Evolutionary conservation across 2,113 vertebrate species (phyloP), one percentile per base, ranked within the genome.

Genomic region (Myotis davidii): DNA sequence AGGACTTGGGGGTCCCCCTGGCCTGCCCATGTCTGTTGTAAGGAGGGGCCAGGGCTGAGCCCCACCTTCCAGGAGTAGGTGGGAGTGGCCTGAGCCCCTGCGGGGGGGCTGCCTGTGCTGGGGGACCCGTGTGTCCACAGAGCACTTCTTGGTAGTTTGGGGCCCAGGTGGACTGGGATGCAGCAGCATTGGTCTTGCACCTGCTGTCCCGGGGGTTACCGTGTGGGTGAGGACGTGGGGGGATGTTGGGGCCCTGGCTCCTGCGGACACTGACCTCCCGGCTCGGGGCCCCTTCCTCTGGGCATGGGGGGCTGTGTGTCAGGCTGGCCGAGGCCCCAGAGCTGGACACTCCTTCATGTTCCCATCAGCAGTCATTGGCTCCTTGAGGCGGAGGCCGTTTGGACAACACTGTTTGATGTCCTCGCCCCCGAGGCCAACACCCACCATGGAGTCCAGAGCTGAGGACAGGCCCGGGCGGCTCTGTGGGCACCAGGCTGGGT

Each of bases 221-320:
- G 1, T 7, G 2, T 65, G 27, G 25, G 23, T 25, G 81, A 54
- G 29, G 34, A 13, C 7, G 7, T 18, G 0, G 6, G 9, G 37
- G 64, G n/a, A 2, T 23, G 39, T 64, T 56, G 8, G 48, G 61
- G 85, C 29, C 67, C 45, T 42, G 77, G 23, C n/a, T 54, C 17
- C 27, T 0, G 8, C 7, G 42, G 9, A 21, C 3, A 5, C 18
- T 13, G 17, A 27, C 42, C 2, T 29, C 45, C 69, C 48, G 0
- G 42, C 16, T 27, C 45, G 27, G 25, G 42, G 4, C 52, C 65
- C 16, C 10, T n/a, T 61, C 6, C 37, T 56, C 29, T 48, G 21
- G 42, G 65, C 29, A 5, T 1, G 5, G 20, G 10, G 10, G 70
- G 25, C 65, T 48, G 32, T 48, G n/a, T 20, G 39, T 54, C 45